phyloP scores from a whole-genome alignment of 2,888 invertebrate genomes.

The Ecdyonurus torrentis region DNA sequence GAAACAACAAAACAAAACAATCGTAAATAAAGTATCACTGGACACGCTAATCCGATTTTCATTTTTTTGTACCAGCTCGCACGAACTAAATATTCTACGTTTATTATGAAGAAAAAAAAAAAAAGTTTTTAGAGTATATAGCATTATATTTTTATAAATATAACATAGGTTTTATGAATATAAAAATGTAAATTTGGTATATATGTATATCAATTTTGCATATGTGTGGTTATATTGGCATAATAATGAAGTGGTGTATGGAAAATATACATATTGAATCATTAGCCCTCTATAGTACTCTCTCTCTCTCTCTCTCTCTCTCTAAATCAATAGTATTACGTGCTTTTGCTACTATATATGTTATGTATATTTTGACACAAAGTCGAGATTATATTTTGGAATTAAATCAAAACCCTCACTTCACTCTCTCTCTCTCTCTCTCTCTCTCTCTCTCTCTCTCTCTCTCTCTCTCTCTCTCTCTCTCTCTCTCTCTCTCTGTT shows the following conservation, averaged over 20 bases:
- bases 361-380: not conserved
- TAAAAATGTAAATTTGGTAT: no score
- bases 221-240: not conserved
- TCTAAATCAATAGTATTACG: not conserved
- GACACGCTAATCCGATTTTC: no score
- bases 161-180: no score
- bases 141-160: no score
- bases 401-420: not conserved
- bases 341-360: not conserved
- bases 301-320: no score
- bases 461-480: conserved; percentile 9
- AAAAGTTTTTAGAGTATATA: no score
- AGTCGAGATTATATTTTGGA: not conserved
- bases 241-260: not conserved
- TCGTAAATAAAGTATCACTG: no score
- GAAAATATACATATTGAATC: not conserved
- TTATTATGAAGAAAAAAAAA: no score
- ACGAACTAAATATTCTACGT: no score
- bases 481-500: conserved; percentile 12
- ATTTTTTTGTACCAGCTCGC: no score
- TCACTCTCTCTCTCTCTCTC: not conserved
- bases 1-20: no score
- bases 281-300: not conserved
- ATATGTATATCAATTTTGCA: no score
- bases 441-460: conserved; percentile 11